These are phyloP conservation scores for Cynocephalus volans DNA, from an alignment of 2,113 vertebrate species.

Conservation along the genomic window DNA sequence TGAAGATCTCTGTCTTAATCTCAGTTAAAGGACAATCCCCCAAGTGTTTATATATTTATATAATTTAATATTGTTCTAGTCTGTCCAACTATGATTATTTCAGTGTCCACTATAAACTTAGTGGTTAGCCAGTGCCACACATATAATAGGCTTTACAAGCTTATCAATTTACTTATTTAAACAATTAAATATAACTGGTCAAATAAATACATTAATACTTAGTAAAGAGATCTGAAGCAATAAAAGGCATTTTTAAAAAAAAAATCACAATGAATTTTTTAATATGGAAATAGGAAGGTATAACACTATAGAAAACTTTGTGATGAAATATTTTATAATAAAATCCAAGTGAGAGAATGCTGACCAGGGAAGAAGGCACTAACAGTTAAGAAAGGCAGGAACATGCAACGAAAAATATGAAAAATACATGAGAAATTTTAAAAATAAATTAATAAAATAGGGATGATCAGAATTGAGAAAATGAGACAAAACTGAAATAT, in stretches of 20 bases:
- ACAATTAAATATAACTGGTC: neutral
- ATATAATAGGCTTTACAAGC: neutral
- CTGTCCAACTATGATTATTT: neutral
- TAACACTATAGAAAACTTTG: neutral
- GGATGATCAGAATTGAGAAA: neutral
- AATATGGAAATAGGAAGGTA: neutral
- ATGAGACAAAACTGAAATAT: neutral
- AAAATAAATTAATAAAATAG: too few relatives aligned
- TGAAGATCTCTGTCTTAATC: neutral
- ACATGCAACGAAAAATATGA: too few relatives aligned
- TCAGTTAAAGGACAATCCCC: neutral
- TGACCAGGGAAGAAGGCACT: neutral
- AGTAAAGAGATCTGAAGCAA: neutral
- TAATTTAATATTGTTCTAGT: neutral
- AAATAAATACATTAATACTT: neutral
- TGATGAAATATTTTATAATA: too few relatives aligned
- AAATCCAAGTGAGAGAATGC: neutral
- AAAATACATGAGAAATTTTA: too few relatives aligned
- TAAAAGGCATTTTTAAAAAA: neutral
- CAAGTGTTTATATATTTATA: neutral
- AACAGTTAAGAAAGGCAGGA: too few relatives aligned
- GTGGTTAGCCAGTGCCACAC: neutral
- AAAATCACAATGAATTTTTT: neutral
- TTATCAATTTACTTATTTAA: neutral
- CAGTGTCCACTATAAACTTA: neutral